Evolutionary conservation across 2,888 invertebrate genomes (phyloP).

Genomic region (Cyaniris semiargus): DNA sequence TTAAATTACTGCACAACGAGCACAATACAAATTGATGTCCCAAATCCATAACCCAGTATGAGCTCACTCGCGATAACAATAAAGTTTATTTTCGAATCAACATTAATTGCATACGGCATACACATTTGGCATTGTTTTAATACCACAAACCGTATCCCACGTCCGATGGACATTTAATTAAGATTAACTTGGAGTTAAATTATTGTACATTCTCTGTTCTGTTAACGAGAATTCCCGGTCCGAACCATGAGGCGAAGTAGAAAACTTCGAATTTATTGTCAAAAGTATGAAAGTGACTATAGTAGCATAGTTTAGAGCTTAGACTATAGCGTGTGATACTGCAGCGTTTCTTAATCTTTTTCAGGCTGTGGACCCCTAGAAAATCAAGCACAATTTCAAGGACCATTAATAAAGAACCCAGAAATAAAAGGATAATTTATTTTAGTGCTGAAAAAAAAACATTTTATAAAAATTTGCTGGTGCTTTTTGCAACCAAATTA

Average conservation of each 20-base stretch:
- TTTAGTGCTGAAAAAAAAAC: too few species aligned
- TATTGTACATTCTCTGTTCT: constrained; percentile 28
- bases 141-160: constrained; percentile 36
- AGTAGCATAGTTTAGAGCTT: background rate
- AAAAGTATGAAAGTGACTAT: background rate
- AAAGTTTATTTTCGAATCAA: background rate
- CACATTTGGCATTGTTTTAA: constrained; percentile 30
- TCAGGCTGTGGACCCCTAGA: too few species aligned
- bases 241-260: background rate
- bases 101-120: constrained; percentile 12
- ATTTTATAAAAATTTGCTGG: too few species aligned
- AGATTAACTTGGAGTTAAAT: constrained; percentile 57
- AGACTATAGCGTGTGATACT: too few species aligned
- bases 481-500: too few species aligned
- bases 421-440: too few species aligned
- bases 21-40: background rate
- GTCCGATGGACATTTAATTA: constrained; percentile 64
- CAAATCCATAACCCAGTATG: background rate
- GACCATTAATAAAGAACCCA: too few species aligned
- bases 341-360: too few species aligned
- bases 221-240: constrained; percentile 28
- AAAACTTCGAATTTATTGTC: background rate
- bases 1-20: background rate
- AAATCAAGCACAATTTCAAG: too few species aligned
- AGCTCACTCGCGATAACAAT: background rate